A percentile compares a stretch with the other conserved stretches of the same genome.
Evolutionary conservation across 1,140 invertebrate genomes (phyloP).

Genomic region (Aphidius gifuensis): DNA sequence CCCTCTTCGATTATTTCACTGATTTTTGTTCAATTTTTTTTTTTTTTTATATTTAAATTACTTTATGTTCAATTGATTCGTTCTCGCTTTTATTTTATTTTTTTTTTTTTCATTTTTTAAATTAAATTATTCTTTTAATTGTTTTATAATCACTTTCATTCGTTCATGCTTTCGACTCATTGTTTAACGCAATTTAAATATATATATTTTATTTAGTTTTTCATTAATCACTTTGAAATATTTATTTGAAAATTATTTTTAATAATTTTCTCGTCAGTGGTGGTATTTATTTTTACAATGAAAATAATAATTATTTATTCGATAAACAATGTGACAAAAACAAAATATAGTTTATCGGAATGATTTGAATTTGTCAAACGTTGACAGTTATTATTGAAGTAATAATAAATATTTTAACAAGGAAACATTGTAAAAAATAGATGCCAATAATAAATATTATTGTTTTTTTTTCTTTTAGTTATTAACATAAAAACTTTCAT

Average conservation of each 20-base stretch:
- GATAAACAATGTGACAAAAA: conserved; percentile 2
- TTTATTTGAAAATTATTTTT: too few species aligned
- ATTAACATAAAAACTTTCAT: neutral
- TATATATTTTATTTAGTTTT: too few species aligned
- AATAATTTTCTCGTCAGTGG: too few species aligned
- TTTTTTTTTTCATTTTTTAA: too few species aligned
- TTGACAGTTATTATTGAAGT: too few species aligned
- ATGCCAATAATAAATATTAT: conserved; percentile 22
- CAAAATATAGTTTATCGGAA: neutral
- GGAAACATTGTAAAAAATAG: neutral
- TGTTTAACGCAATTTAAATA: neutral
- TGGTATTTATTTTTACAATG: conserved; percentile 6
- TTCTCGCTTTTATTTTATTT: too few species aligned
- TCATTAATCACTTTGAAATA: too few species aligned
- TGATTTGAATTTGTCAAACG: too few species aligned
- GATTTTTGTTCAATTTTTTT: conserved; percentile 35
- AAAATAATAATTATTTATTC: conserved; percentile 14
- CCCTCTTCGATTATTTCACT: conserved; percentile 38
- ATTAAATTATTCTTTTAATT: conserved; percentile 15
- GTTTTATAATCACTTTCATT: conserved; percentile 5
- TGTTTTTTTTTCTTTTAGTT: conserved; percentile 17
- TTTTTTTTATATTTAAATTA: too few species aligned
- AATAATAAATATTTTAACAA: neutral
- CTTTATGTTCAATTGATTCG: too few species aligned
- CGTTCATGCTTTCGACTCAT: neutral